A percentile compares a stretch with the other conserved stretches of the same genome.
These are phyloP conservation scores for Phalacrocorax aristotelis DNA, from an alignment of 2,113 vertebrate genomes.

Conservation along the genomic window DNA sequence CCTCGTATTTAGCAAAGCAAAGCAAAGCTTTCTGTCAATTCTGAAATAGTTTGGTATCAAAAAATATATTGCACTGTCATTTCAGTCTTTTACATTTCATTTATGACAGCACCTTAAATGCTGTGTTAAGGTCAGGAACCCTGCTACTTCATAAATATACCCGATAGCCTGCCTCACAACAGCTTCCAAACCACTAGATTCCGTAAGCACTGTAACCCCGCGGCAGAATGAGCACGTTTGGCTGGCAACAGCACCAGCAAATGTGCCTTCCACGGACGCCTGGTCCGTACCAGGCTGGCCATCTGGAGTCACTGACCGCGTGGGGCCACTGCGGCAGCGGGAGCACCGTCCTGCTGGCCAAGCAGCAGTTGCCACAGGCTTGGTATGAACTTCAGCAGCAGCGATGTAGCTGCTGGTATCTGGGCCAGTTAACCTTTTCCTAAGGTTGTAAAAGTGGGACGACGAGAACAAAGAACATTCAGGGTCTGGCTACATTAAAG, in stretches of 20 bases:
- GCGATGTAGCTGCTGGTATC: background rate
- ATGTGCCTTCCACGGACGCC: fast-evolving
- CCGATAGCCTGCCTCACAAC: fast-evolving
- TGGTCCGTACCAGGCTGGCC: background rate
- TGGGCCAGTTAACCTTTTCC: background rate
- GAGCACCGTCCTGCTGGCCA: background rate
- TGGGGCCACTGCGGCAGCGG: background rate
- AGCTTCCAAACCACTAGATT: background rate
- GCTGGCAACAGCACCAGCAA: background rate
- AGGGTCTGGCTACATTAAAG: background rate
- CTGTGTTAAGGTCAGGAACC: background rate
- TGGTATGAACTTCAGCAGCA: background rate
- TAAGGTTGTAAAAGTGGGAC: background rate
- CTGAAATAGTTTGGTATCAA: background rate
- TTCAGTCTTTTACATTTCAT: background rate
- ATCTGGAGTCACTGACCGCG: background rate
- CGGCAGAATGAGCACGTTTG: background rate
- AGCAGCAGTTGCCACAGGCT: background rate
- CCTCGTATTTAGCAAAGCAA: background rate
- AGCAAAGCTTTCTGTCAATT: background rate
- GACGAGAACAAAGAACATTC: background rate
- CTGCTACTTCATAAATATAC: background rate
- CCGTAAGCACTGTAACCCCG: background rate
- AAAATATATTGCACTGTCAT: background rate
- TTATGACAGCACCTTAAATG: background rate